Evolutionary conservation across 2,797 vertebrate genomes (phyloP), one percentile per base, ranked within the genome.

Genomic region (Brotula barbata): DNA sequence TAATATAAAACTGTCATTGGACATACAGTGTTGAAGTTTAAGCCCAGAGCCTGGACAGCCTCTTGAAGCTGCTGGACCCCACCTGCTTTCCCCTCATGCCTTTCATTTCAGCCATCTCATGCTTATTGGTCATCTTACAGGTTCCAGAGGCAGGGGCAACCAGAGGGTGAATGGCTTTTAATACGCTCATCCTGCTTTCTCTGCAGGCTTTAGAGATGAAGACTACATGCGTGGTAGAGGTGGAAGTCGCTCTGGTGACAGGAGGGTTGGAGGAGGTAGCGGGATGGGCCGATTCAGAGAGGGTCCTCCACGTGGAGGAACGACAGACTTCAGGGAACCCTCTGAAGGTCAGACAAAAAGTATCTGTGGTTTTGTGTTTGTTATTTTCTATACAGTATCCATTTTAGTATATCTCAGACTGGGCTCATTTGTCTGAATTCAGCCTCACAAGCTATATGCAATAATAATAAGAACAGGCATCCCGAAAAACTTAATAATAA

Each of bases 271-370:
- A 4, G 25, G 25, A 28, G 31, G 31, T 6, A 9, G 6, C 31
- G 31, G 31, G 0, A 89, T 92, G 7, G 92, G 92, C 5, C 96
- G 97, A 65, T 97, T 86, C 84, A 91, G 96, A 90, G 96, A 98
- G 0, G 94, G 89, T 25, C 95, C 94, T 45, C 93, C 93, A 31
- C 94, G 94, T 0, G 94, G 91, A 5, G 89, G 91, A 79, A 71
- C 81, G 42, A 89, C 92, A 87, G 96, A 99, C 87, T 99, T 98
- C 88, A 93, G 95, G 93, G 97, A 99, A 93, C 96, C 96, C 2
- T 94, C 97, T 92, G 97, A 97, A 84, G 97, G 97, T 98, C 71
- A 57, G 13, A 0, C 0, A 0, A 55, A 9, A 33, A 33, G 37
- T 42, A 44, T 14, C 44, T 66, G n/a, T 50, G 31, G n/a, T 39